A percentile compares a stretch with the other conserved stretches of the same genome.
phyloP scores from a whole-genome alignment of 1,140 invertebrate genomes.

The Lerema accius region DNA sequence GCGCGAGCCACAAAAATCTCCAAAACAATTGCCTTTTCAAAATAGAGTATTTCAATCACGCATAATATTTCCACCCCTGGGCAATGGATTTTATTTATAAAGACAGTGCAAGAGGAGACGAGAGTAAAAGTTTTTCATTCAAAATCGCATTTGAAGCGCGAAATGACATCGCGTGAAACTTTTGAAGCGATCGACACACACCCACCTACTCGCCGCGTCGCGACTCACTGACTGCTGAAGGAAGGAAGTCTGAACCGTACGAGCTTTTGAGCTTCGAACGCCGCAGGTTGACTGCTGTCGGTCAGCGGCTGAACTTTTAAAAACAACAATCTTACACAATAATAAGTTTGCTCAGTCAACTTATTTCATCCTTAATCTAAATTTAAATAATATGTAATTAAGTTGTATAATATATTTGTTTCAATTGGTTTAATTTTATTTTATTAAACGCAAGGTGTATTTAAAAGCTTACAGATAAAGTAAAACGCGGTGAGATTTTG shows the following conservation, averaged over 20 bases:
- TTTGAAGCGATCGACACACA: not conserved
- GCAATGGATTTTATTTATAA: conserved; percentile 5
- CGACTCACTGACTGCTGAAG: conserved; percentile 8
- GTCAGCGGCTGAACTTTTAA: not conserved
- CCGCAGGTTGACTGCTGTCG: not conserved
- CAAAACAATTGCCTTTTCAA: too few relatives aligned
- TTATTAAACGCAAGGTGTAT: too few relatives aligned
- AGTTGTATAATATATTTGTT: too few relatives aligned
- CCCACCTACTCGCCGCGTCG: not conserved
- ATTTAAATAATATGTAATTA: too few relatives aligned
- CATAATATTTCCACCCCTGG: too few relatives aligned
- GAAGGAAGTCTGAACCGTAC: conserved; percentile 2
- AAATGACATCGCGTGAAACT: conserved; percentile 13
- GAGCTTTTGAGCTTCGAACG: conserved; percentile 6
- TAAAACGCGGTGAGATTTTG: not conserved
- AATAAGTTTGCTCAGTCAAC: too few relatives aligned
- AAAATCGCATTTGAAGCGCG: not conserved
- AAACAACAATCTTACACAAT: too few relatives aligned
- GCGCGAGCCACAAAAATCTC: conserved; percentile 5
- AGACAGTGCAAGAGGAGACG: not conserved
- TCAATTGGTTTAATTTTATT: too few relatives aligned
- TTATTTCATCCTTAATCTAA: too few relatives aligned
- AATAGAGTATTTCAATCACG: not conserved
- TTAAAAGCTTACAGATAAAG: not conserved
- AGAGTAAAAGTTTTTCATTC: conserved; percentile 7